A percentile compares a stretch with the other conserved stretches of the same genome.
These are phyloP conservation scores for Planococcus citri DNA, from an alignment of 1,140 invertebrate species.

Conservation along the genomic window DNA sequence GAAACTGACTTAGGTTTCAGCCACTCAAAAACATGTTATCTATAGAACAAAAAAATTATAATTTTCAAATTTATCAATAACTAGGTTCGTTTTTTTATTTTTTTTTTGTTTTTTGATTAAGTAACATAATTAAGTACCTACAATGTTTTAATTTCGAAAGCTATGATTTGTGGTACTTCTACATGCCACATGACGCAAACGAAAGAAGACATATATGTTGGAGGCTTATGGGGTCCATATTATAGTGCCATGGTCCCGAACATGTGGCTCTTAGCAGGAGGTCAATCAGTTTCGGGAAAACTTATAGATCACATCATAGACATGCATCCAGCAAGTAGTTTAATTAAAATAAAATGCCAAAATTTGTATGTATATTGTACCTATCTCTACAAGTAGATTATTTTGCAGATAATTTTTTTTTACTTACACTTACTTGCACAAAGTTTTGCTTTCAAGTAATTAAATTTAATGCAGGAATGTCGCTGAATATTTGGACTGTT, in stretches of 20 bases:
- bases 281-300: conserved; percentile 82
- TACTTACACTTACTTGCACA: conserved; percentile 30
- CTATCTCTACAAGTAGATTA: neutral
- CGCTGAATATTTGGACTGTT: conserved; percentile 47
- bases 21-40: too few species aligned
- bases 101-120: too few species aligned
- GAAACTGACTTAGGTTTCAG: too few species aligned
- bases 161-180: conserved; percentile 85
- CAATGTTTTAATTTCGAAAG: too few species aligned
- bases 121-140: too few species aligned
- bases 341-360: conserved; percentile 10
- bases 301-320: conserved; percentile 74
- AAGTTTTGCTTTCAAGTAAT: too few species aligned
- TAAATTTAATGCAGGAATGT: too few species aligned
- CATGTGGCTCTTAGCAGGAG: conserved; percentile 80
- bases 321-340: conserved; percentile 52
- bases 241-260: conserved; percentile 76
- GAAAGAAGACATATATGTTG: conserved; percentile 50
- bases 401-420: neutral
- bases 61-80: too few species aligned
- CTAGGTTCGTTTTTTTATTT: too few species aligned
- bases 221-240: conserved; percentile 92
- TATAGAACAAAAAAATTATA: too few species aligned
- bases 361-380: neutral
- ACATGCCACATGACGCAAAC: conserved; percentile 88